phyloP scores from a whole-genome alignment of 2,113 vertebrate genomes.

The Corythornis cristatus region DNA sequence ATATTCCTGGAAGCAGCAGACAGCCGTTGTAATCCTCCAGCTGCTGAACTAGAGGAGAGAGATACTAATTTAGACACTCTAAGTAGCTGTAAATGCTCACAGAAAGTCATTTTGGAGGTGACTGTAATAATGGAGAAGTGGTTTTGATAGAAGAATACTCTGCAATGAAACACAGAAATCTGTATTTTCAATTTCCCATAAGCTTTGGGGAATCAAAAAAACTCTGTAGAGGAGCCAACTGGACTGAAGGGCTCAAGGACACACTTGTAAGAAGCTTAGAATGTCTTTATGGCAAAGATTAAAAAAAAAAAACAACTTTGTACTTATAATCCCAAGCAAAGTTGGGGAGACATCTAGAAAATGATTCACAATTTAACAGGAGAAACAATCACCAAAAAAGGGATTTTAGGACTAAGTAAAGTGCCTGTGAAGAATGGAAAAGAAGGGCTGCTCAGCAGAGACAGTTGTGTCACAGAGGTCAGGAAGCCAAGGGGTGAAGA shows the following conservation, averaged over 20 bases:
- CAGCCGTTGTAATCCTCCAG: neutral
- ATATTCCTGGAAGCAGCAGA: constrained; percentile 34
- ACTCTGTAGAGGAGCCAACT: rapidly evolving
- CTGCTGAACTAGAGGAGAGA: neutral
- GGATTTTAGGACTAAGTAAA: neutral
- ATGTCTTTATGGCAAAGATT: neutral
- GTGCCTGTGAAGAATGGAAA: neutral
- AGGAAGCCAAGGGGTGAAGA: constrained; percentile 22
- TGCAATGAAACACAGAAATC: neutral
- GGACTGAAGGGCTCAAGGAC: neutral
- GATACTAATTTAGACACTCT: neutral
- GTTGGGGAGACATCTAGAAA: neutral
- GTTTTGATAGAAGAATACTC: neutral
- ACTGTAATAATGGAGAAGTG: neutral
- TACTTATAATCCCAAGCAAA: neutral
- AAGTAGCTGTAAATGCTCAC: neutral
- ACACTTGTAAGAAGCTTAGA: neutral
- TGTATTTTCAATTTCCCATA: neutral
- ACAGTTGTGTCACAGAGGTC: neutral
- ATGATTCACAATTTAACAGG: neutral
- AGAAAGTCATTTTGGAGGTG: neutral
- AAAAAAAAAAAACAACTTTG: neutral
- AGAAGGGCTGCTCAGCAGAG: neutral
- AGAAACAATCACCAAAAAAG: neutral
- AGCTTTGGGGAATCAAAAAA: neutral